These are phyloP conservation scores for Steatocranus sp. DNA, from an alignment of 2,797 vertebrate species.

Conservation along the genomic window DNA sequence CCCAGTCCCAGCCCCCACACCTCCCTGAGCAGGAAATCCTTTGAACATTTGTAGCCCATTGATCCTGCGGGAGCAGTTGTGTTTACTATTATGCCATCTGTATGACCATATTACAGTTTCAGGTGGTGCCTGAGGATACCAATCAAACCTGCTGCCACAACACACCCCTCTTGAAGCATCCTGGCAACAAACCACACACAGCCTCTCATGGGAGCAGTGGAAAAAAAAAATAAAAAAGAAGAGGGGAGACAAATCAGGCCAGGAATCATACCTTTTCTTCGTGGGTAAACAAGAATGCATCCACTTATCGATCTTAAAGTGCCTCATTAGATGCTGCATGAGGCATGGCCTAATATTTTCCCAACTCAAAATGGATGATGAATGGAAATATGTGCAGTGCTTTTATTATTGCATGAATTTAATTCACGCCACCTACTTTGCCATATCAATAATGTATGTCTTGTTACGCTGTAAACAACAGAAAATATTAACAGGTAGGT, in stretches of 20 bases:
- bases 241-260: background rate
- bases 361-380: constrained; percentile 24
- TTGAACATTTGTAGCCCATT: constrained; percentile 48
- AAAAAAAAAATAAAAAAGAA: background rate
- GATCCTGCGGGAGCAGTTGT: constrained; percentile 50
- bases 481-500: constrained; percentile 38
- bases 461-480: constrained; percentile 31
- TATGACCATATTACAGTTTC: constrained; percentile 45
- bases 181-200: constrained; percentile 3
- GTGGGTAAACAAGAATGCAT: constrained; percentile 44
- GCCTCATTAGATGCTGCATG: constrained; percentile 47
- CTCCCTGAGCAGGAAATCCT: constrained; percentile 12
- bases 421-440: constrained; percentile 2
- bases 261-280: constrained; percentile 12
- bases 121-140: constrained; percentile 56
- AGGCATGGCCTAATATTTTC: constrained; percentile 25
- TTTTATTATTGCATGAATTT: constrained; percentile 13
- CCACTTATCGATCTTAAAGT: constrained; percentile 62
- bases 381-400: constrained; percentile 14
- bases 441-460: constrained; percentile 24
- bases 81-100: constrained; percentile 61
- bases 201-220: background rate
- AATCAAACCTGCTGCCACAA: constrained; percentile 60
- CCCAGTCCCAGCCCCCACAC: constrained; percentile 16
- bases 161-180: constrained; percentile 35